A percentile compares a stretch with the other conserved stretches of the same genome.
Conservation (phyloP, 2,797 vertebrate genomes). For the Poeciliopsis presidionis region DNA sequence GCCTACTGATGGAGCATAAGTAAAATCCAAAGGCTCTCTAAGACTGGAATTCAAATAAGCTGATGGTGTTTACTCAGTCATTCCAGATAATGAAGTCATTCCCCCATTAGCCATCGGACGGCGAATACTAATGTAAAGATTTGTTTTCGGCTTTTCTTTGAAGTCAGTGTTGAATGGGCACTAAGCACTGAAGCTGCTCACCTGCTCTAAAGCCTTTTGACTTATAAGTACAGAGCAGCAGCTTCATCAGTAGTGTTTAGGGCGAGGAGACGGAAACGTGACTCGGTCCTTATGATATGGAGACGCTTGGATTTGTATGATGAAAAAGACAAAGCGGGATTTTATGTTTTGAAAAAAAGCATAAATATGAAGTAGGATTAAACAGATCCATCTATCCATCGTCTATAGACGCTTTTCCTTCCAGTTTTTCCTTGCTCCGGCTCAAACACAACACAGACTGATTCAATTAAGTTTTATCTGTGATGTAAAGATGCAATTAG, state of each 20-base stretch:
- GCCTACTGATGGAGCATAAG: neutral
- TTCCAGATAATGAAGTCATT: slow-evolving; percentile 31
- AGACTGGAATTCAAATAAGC: slow-evolving; percentile 26
- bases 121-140: neutral
- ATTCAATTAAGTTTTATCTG: neutral
- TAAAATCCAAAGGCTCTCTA: neutral
- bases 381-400: neutral
- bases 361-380: neutral
- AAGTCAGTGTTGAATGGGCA: neutral
- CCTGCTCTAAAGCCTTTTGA: neutral
- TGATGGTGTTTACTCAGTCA: slow-evolving; percentile 20
- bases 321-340: neutral
- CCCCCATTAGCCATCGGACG: neutral
- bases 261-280: neutral
- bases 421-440: neutral
- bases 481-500: neutral
- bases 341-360: neutral
- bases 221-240: neutral
- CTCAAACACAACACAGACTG: neutral
- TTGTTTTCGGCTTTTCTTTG: neutral
- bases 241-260: neutral
- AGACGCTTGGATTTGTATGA: neutral
- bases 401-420: no score
- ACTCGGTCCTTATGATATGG: neutral
- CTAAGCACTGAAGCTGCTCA: neutral